A percentile compares a stretch with the other conserved stretches of the same genome.
Conservation (phyloP, 1,140 invertebrate species). For the Anoplolepis gracilipes region DNA sequence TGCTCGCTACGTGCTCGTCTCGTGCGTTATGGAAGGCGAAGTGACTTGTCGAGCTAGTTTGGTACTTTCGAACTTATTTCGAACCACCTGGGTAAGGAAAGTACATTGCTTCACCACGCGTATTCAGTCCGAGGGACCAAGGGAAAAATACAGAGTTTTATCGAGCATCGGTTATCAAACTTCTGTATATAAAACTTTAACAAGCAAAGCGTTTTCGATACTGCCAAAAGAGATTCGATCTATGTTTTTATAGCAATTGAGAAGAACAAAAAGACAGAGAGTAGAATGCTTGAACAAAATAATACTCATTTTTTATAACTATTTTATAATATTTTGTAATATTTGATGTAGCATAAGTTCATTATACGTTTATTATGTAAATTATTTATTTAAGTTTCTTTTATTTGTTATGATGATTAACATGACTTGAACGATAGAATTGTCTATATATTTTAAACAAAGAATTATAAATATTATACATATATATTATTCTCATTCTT, state of each 20-base stretch:
- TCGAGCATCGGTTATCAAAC: conserved; percentile 61
- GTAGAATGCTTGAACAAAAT: not conserved
- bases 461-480: not conserved
- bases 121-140: not conserved
- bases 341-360: not conserved
- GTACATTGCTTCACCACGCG: not conserved
- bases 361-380: not conserved
- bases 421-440: not conserved
- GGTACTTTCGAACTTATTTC: conserved; percentile 54
- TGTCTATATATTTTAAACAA: conserved; percentile 9
- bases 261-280: not conserved
- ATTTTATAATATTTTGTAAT: not conserved
- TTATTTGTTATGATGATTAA: not conserved
- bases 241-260: not conserved
- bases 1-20: not conserved
- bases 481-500: not conserved
- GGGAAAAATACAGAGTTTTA: conserved; percentile 48
- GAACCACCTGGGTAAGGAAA: not conserved
- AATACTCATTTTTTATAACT: not conserved
- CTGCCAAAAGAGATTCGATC: conserved; percentile 30
- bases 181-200: conserved; percentile 53
- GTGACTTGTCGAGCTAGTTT: conserved; percentile 37
- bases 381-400: not conserved
- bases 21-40: conserved; percentile 20
- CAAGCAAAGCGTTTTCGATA: conserved; percentile 28